These are phyloP conservation scores for Labeo calbasu DNA, from an alignment of 2,797 vertebrate genomes.

Conservation along the genomic window DNA sequence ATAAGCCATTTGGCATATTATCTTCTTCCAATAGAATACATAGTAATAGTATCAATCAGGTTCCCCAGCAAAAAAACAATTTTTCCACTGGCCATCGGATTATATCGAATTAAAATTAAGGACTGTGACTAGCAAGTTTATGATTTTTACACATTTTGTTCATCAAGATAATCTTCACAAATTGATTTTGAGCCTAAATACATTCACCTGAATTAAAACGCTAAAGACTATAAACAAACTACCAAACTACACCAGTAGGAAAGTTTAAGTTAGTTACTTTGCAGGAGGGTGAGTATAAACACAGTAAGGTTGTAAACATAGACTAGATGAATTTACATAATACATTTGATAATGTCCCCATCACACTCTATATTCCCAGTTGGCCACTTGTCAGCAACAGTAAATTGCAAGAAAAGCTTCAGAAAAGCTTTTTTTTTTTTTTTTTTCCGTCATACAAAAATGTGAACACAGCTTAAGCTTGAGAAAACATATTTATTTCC, in stretches of 20 bases:
- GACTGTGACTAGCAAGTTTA: neutral
- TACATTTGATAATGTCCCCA: neutral
- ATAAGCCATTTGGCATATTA: no score
- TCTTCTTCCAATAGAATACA: no score
- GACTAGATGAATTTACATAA: neutral
- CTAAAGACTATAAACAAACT: no score
- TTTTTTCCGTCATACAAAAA: neutral
- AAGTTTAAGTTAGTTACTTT: neutral
- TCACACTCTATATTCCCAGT: neutral
- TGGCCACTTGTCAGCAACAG: neutral
- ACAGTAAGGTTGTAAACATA: neutral
- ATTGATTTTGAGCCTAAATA: neutral
- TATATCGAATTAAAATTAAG: neutral
- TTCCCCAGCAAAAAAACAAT: neutral
- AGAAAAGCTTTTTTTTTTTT: no score
- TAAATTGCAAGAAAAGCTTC: neutral
- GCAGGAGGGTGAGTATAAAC: neutral
- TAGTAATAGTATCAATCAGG: no score
- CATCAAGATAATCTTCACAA: neutral
- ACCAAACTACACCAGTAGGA: neutral
- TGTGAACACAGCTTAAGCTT: neutral
- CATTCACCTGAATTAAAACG: neutral
- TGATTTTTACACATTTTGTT: neutral
- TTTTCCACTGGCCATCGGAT: neutral
- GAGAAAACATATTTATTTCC: neutral